Conservation (phyloP, 2,888 invertebrate species). For the Dysmachus trigonus region DNA sequence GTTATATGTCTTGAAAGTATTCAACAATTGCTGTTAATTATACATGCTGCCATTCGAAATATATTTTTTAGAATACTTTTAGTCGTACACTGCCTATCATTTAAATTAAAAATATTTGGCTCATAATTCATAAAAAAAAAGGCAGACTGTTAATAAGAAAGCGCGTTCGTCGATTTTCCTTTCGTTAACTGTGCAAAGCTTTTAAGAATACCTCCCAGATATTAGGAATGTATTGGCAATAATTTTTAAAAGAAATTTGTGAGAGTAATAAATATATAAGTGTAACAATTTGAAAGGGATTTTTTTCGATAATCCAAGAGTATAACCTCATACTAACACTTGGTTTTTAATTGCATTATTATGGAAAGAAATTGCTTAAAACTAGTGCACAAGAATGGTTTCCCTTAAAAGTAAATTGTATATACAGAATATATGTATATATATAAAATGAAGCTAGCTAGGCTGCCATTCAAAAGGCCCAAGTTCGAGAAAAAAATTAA, state of each 20-base stretch:
- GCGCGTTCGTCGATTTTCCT: not conserved
- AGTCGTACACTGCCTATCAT: slow-evolving; percentile 9
- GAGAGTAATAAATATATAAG: not conserved
- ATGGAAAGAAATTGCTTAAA: too few relatives aligned
- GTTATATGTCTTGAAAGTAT: slow-evolving; percentile 16
- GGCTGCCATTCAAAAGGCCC: too few relatives aligned
- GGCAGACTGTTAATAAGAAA: not conserved
- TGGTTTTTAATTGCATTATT: too few relatives aligned
- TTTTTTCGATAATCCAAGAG: not conserved
- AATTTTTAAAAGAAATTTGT: not conserved
- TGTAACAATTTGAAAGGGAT: not conserved
- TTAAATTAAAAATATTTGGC: not conserved
- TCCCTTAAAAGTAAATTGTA: too few relatives aligned
- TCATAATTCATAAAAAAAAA: not conserved
- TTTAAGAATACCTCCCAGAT: not conserved
- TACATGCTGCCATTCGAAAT: slow-evolving; percentile 16
- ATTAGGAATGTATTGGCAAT: not conserved
- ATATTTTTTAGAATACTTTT: not conserved
- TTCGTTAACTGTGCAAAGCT: not conserved
- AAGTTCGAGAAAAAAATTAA: too few relatives aligned
- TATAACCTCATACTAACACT: not conserved
- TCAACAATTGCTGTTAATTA: slow-evolving; percentile 10
- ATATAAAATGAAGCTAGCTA: too few relatives aligned
- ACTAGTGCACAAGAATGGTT: too few relatives aligned
- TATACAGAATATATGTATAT: too few relatives aligned